Evolutionary conservation across 2,113 vertebrate genomes (phyloP).

Genomic region (Perca fluviatilis): DNA sequence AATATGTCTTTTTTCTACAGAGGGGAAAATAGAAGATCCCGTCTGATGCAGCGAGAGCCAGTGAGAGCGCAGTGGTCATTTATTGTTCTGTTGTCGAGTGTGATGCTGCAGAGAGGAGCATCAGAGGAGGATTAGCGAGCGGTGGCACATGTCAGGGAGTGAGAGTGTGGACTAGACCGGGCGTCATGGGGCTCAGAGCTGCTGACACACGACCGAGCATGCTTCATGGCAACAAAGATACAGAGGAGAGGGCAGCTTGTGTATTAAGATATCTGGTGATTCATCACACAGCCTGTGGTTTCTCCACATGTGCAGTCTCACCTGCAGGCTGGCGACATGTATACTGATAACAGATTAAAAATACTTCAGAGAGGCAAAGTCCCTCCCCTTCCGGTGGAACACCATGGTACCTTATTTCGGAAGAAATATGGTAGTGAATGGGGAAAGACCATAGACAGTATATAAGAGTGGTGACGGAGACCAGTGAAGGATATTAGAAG

Average conservation of each 20-base stretch:
- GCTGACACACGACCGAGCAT: constrained; percentile 44
- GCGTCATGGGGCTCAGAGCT: constrained; percentile 48
- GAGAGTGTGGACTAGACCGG: constrained; percentile 67
- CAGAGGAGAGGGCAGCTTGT: constrained; percentile 21
- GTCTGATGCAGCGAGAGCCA: constrained; percentile 3
- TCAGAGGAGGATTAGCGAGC: constrained; percentile 75
- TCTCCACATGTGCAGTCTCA: constrained; percentile 33
- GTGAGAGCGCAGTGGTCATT: constrained; percentile 51
- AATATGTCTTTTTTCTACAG: constrained; percentile 15
- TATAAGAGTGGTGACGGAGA: too few relatives aligned
- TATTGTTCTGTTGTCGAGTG: constrained; percentile 56
- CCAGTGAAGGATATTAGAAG: too few relatives aligned
- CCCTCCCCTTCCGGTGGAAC: too few relatives aligned
- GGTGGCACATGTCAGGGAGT: constrained; percentile 79
- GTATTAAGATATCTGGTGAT: constrained; percentile 4
- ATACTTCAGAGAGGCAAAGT: too few relatives aligned
- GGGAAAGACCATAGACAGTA: too few relatives aligned
- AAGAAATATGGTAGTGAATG: too few relatives aligned
- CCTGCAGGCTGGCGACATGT: constrained; percentile 4
- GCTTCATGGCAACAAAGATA: neutral
- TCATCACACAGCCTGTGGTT: neutral
- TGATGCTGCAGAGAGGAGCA: constrained; percentile 58
- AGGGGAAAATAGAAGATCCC: neutral
- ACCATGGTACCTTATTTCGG: too few relatives aligned
- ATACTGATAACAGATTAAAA: neutral